Percentiles rank a stretch among this genome's conserved stretches.
phyloP scores from a whole-genome alignment of 2,888 invertebrate species.

The Cheilosia vernalis region DNA sequence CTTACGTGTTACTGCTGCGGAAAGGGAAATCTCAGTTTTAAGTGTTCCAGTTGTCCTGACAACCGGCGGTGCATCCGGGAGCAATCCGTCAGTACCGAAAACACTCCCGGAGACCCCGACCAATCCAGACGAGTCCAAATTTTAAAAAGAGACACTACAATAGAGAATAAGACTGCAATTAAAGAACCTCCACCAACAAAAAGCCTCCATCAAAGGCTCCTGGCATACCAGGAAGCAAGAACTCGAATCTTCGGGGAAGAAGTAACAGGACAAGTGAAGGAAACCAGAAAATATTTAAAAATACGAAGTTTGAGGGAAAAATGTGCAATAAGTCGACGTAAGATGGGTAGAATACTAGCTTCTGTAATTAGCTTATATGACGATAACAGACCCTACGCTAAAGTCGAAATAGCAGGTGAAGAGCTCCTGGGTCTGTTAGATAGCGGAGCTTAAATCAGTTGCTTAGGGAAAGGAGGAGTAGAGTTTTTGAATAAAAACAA shows the following conservation, averaged over 20 bases:
- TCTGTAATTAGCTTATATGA: background rate
- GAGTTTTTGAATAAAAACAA: background rate
- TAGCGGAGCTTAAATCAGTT: slow-evolving; percentile 7
- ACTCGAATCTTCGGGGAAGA: slow-evolving; percentile 9
- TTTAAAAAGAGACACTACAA: background rate
- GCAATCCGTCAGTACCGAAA: too few relatives aligned
- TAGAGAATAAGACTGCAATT: background rate
- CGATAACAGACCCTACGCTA: slow-evolving; percentile 22
- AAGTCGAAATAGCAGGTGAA: background rate
- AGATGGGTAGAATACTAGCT: background rate
- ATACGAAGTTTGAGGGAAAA: background rate
- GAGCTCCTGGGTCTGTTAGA: slow-evolving; percentile 1
- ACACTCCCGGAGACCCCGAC: too few relatives aligned
- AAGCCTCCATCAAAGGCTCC: slow-evolving; percentile 11
- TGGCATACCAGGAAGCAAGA: background rate
- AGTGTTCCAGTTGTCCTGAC: too few relatives aligned
- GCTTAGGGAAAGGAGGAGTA: background rate
- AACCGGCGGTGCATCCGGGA: too few relatives aligned
- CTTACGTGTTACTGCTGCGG: slow-evolving; percentile 8
- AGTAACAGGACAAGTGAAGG: background rate
- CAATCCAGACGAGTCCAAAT: background rate
- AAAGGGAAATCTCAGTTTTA: background rate
- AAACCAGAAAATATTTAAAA: background rate
- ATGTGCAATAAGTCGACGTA: background rate
- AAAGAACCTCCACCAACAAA: background rate